A percentile compares a stretch with the other conserved stretches of the same genome.
Evolutionary conservation across 2,888 invertebrate species (phyloP).

Genomic region (Dryomyza anilis): DNA sequence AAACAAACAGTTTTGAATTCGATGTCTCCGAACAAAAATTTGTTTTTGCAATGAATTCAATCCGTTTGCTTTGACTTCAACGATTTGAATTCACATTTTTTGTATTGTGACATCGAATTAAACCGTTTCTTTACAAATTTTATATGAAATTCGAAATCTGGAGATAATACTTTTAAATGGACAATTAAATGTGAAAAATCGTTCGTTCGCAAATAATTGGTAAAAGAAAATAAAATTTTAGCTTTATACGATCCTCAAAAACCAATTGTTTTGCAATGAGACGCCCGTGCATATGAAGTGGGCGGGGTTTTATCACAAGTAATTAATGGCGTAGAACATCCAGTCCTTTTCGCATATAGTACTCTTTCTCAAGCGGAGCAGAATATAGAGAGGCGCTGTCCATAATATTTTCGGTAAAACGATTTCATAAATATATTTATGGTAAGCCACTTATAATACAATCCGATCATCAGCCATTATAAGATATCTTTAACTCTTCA

Average conservation of each 20-base stretch:
- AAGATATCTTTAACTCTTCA: neutral
- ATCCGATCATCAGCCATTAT: conserved; percentile 36
- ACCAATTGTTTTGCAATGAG: conserved; percentile 8
- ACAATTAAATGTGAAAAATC: neutral
- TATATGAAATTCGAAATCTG: too few species aligned
- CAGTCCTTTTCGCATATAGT: conserved; percentile 14
- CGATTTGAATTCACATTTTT: too few species aligned
- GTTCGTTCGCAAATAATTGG: conserved; percentile 19
- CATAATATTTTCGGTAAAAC: conserved; percentile 14
- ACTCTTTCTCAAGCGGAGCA: neutral
- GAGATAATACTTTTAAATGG: neutral
- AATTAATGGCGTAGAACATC: neutral
- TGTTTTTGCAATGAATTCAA: too few species aligned
- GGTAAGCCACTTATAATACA: conserved; percentile 36
- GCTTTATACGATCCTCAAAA: conserved; percentile 32
- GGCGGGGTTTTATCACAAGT: neutral
- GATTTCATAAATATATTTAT: too few species aligned
- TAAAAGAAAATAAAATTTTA: conserved; percentile 19
- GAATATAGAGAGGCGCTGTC: too few species aligned
- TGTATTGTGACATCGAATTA: too few species aligned
- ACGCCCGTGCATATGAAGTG: conserved; percentile 5
- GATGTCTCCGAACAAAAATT: too few species aligned
- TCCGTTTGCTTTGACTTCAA: too few species aligned
- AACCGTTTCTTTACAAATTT: too few species aligned
- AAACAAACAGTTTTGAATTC: too few species aligned